phyloP scores from a whole-genome alignment of 23 tunicate species.

The Halocynthia roretzi region DNA sequence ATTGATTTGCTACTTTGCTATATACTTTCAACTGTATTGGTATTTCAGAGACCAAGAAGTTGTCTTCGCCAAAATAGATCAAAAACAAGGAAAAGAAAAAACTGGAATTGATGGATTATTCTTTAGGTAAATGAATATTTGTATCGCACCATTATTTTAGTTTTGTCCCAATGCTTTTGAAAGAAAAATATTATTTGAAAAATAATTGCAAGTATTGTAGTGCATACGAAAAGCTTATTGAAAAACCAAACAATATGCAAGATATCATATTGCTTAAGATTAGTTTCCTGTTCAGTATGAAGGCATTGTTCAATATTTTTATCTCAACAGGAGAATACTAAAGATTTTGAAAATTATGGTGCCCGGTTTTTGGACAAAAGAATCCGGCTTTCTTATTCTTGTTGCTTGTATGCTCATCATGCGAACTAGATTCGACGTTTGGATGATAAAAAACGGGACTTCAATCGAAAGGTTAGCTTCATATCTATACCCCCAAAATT shows the following conservation, averaged over 20 bases:
- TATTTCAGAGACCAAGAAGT: constrained; percentile 1
- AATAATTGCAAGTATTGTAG: no score
- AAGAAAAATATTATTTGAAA: no score
- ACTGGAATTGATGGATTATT: constrained; percentile 51
- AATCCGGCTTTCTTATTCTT: constrained; percentile 43
- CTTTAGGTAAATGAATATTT: constrained; percentile 1
- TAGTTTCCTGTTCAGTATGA: no score
- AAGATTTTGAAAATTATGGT: constrained; percentile 67
- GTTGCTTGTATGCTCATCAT: constrained; percentile 66
- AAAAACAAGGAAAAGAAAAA: constrained; percentile 43
- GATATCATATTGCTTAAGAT: no score
- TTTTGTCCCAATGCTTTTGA: no score
- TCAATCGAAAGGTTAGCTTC: constrained; percentile 68
- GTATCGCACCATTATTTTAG: no score
- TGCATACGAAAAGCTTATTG: no score
- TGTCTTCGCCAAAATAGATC: constrained; percentile 7
- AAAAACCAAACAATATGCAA: no score
- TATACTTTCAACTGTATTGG: no score
- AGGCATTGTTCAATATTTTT: no score
- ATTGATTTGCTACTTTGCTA: no score
- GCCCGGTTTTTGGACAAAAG: constrained; percentile 81
- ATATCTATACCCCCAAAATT: neutral
- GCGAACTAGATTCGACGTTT: constrained; percentile 86
- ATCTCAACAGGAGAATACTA: constrained; percentile 28
- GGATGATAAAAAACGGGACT: constrained; percentile 95